Conservation (phyloP, 2,888 invertebrate species). For the Perizoma affinitatum region DNA sequence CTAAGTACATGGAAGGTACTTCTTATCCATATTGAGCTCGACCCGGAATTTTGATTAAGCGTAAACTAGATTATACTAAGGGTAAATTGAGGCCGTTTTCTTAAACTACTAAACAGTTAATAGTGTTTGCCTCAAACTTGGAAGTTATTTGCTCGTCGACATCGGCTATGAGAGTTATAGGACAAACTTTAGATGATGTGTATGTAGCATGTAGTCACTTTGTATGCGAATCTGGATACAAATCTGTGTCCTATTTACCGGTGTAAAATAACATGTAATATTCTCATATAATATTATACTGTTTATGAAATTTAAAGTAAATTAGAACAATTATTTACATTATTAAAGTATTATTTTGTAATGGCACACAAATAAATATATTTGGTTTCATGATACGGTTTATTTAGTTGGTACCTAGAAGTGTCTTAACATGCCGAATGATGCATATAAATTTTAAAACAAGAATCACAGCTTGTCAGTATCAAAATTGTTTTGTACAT, state of each 20-base stretch:
- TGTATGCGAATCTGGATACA: slow-evolving; percentile 69
- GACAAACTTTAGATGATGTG: slow-evolving; percentile 50
- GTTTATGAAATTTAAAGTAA: slow-evolving; percentile 2
- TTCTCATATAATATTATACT: no score
- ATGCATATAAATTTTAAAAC: no score
- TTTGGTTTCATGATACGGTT: no score
- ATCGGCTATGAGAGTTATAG: slow-evolving; percentile 66
- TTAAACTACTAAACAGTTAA: slow-evolving; percentile 77
- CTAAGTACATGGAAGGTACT: slow-evolving; percentile 44
- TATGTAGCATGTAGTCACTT: slow-evolving; percentile 42
- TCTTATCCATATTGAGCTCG: slow-evolving; percentile 64
- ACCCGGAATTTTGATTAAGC: slow-evolving; percentile 79
- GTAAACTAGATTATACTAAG: slow-evolving; percentile 73
- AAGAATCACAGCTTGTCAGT: no score
- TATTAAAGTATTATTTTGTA: no score
- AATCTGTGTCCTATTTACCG: slow-evolving; percentile 55
- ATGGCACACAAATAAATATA: no score
- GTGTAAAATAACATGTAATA: slow-evolving; percentile 31
- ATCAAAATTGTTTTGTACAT: slow-evolving; percentile 3
- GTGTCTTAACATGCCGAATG: no score
- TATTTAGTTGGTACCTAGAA: no score
- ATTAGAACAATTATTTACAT: neutral
- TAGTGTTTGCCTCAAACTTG: slow-evolving; percentile 72
- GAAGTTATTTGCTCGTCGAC: slow-evolving; percentile 69
- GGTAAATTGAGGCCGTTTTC: slow-evolving; percentile 72